These are phyloP conservation scores for Dolichopus griseipennis DNA, from an alignment of 2,888 invertebrate species.

Conservation along the genomic window DNA sequence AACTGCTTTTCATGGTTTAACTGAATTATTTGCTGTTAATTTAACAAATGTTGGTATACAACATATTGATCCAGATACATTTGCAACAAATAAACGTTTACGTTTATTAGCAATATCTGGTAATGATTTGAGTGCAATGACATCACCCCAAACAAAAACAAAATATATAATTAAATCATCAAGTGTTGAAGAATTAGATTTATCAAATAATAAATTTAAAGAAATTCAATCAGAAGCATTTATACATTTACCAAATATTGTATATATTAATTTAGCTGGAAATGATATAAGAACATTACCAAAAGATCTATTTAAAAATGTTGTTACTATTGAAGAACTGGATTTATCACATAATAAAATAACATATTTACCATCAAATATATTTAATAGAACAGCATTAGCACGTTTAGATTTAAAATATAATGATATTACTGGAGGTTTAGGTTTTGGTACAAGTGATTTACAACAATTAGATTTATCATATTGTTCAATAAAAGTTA, in stretches of 20 bases:
- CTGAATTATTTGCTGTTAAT: conserved; percentile 58
- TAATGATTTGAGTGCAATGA: conserved; percentile 50
- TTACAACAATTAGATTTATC: conserved; percentile 60
- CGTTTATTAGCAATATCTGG: conserved; percentile 57
- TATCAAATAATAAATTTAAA: conserved; percentile 60
- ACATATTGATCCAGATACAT: conserved; percentile 59
- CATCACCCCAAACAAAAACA: conserved; percentile 22
- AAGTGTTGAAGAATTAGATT: conserved; percentile 60
- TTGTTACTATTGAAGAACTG: conserved; percentile 59
- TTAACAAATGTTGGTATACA: conserved; percentile 60
- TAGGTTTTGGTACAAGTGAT: conserved; percentile 53
- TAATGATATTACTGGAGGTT: conserved; percentile 56
- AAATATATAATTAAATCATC: conserved; percentile 46
- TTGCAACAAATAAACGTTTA: conserved; percentile 57
- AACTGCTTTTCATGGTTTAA: conserved; percentile 60
- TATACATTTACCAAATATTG: conserved; percentile 54
- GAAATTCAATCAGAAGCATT: conserved; percentile 57
- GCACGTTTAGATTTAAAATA: conserved; percentile 60
- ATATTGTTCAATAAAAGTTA: conserved; percentile 55
- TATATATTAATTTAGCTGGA: conserved; percentile 58
- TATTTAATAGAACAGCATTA: conserved; percentile 60
- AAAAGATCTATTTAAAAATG: conserved; percentile 48
- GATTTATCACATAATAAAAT: conserved; percentile 64
- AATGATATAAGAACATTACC: conserved; percentile 53
- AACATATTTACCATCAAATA: conserved; percentile 51